These are phyloP conservation scores for Meloidogyne chitwoodi DNA, from an alignment of 1,140 invertebrate species.

Conservation along the genomic window DNA sequence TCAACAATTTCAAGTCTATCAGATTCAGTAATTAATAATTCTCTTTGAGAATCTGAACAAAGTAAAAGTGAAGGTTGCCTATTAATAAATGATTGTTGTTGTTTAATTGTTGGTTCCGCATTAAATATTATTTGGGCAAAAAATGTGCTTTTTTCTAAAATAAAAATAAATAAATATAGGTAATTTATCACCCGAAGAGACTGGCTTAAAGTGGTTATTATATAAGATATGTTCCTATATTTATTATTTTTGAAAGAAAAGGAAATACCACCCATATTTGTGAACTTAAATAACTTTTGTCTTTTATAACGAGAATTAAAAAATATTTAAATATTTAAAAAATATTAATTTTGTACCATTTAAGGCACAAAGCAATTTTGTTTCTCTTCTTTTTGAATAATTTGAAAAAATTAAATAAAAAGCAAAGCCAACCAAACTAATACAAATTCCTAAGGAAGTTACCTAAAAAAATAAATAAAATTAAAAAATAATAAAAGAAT, in stretches of 20 bases:
- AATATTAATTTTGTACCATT: conserved; percentile 34
- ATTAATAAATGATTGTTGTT: conserved; percentile 11
- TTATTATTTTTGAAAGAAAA: no score
- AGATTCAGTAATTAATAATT: conserved; percentile 24
- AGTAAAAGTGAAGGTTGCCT: conserved; percentile 13
- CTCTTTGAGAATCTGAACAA: conserved; percentile 54
- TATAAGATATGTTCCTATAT: no score
- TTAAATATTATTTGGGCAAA: conserved; percentile 52
- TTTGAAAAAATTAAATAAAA: conserved; percentile 55
- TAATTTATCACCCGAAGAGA: no score
- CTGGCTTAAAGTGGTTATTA: no score
- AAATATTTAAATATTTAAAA: no score
- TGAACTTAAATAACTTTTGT: no score
- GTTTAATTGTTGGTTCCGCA: conserved; percentile 52
- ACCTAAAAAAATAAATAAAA: conserved; percentile 10
- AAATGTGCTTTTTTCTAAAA: conserved; percentile 42
- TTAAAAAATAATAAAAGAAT: not conserved
- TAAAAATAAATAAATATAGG: no score
- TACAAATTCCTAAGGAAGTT: conserved; percentile 50
- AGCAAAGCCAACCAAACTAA: conserved; percentile 50
- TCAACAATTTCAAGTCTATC: not conserved
- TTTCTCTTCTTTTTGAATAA: conserved; percentile 28
- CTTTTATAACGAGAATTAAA: no score
- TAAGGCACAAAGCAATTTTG: conserved; percentile 25
- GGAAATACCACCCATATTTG: no score